phyloP scores from a whole-genome alignment of 2,888 invertebrate species.

The Synanthedon vespiformis region DNA sequence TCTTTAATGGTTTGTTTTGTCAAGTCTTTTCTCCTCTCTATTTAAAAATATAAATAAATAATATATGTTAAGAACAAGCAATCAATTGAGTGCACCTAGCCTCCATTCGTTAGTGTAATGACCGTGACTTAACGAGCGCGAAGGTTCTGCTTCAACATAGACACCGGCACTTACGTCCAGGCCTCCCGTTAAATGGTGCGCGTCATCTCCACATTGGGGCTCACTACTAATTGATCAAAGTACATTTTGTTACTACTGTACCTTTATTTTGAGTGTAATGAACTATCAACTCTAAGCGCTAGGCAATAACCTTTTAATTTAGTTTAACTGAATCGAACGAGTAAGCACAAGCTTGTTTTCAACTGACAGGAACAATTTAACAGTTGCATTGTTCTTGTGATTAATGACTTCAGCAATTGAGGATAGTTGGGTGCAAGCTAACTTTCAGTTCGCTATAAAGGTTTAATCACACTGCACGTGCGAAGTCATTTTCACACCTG shows the following conservation, averaged over 20 bases:
- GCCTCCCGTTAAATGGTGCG: conserved; percentile 43
- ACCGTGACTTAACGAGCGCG: conserved; percentile 28
- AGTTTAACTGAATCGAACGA: background rate
- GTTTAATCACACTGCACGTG: background rate
- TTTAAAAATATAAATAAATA: background rate
- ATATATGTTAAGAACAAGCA: conserved; percentile 11
- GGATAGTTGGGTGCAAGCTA: conserved; percentile 5
- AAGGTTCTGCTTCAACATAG: conserved; percentile 32
- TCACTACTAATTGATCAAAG: conserved; percentile 34
- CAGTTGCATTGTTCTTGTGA: conserved; percentile 39
- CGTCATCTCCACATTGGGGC: conserved; percentile 28
- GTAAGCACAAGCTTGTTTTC: conserved; percentile 1
- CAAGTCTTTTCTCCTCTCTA: too few species aligned
- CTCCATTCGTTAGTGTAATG: conserved; percentile 45
- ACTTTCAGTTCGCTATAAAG: background rate
- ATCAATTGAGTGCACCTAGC: conserved; percentile 25
- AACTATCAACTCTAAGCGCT: background rate
- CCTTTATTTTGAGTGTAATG: background rate
- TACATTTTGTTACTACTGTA: conserved; percentile 15
- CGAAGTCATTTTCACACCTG: too few species aligned
- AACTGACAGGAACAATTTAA: conserved; percentile 38
- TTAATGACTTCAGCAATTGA: conserved; percentile 26
- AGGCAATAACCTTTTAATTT: background rate
- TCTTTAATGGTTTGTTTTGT: too few species aligned
- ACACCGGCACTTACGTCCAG: conserved; percentile 43